These are phyloP conservation scores for Vultur gryphus DNA, from an alignment of 2,797 vertebrate genomes.

Conservation along the genomic window DNA sequence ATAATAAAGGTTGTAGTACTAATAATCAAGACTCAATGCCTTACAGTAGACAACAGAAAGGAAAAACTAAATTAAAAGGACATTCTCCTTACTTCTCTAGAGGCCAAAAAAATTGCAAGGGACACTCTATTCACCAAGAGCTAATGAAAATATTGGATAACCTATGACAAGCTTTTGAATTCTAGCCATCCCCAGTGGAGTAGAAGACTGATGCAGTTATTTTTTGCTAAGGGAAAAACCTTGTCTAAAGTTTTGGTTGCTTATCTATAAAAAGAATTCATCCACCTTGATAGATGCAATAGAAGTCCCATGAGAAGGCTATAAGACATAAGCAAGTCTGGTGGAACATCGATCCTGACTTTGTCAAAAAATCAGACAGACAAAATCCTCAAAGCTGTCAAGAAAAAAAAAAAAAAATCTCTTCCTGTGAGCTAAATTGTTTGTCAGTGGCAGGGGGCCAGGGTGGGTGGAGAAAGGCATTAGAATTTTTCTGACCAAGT, in stretches of 20 bases:
- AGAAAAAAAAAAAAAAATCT: background rate
- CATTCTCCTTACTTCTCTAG: background rate
- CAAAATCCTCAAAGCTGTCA: background rate
- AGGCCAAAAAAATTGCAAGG: background rate
- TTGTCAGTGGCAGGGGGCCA: background rate
- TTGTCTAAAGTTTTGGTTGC: background rate
- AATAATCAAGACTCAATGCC: background rate
- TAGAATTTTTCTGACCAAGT: background rate
- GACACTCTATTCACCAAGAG: background rate
- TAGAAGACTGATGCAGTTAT: background rate
- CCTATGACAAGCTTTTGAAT: background rate
- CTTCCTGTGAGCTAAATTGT: background rate
- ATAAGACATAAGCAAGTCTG: background rate
- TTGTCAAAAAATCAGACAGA: conserved; percentile 7
- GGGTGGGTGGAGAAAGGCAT: background rate
- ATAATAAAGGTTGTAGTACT: background rate
- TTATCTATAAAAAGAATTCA: background rate
- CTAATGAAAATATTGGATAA: background rate
- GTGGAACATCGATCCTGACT: background rate
- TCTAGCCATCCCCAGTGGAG: background rate
- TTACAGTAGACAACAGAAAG: background rate
- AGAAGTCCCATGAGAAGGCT: background rate
- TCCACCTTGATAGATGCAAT: background rate
- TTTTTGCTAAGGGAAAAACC: background rate
- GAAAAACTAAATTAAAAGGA: background rate